Conservation (phyloP, 1,140 invertebrate genomes). For the Nasonia vitripennis region DNA sequence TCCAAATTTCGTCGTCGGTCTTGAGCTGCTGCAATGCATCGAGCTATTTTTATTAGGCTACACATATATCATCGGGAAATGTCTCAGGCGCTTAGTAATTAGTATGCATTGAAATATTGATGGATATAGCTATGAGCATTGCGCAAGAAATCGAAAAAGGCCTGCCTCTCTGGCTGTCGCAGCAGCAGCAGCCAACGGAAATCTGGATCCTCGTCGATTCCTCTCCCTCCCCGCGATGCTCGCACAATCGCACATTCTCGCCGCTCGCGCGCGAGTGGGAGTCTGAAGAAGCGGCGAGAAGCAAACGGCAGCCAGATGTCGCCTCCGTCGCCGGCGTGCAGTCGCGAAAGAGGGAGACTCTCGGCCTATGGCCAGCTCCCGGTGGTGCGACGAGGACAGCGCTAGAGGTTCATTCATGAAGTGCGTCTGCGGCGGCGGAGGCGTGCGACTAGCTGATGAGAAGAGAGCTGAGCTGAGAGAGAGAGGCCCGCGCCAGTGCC, state of each 20-base stretch:
- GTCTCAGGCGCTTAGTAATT: too few relatives aligned
- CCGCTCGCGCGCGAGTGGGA: background rate
- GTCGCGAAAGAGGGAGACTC: background rate
- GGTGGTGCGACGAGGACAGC: background rate
- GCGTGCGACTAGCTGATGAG: background rate
- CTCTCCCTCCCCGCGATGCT: too few relatives aligned
- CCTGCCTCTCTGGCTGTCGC: too few relatives aligned
- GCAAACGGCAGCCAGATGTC: background rate
- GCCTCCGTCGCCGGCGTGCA: background rate
- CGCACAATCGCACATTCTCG: background rate
- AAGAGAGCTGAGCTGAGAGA: background rate
- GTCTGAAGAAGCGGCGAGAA: background rate
- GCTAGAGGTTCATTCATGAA: slow-evolving; percentile 45
- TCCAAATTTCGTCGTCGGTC: background rate
- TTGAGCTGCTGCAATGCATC: too few relatives aligned
- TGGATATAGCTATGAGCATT: too few relatives aligned
- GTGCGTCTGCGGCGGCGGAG: background rate
- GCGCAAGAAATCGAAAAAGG: too few relatives aligned
- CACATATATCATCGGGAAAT: too few relatives aligned
- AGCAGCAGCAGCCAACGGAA: background rate
- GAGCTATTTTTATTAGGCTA: too few relatives aligned
- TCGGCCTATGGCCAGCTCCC: background rate
- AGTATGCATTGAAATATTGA: too few relatives aligned
- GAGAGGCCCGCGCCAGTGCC: too few relatives aligned
- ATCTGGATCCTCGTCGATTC: background rate